Evolutionary conservation across 2,113 vertebrate species (phyloP).

Genomic region (Stomatorhinus ivindoensis): DNA sequence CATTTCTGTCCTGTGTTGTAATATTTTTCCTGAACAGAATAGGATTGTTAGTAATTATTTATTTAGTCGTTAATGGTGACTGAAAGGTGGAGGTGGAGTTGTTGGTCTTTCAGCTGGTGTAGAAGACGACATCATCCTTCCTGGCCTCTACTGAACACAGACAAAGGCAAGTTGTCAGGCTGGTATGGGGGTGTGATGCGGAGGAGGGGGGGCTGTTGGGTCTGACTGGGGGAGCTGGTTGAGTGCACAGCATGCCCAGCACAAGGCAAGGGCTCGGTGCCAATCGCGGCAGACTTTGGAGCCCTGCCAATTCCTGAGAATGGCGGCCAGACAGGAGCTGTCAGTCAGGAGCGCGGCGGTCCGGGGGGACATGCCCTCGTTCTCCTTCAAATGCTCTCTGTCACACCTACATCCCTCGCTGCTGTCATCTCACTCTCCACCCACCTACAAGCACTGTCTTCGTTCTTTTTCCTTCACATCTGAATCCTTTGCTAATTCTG

Average conservation of each 20-base stretch:
- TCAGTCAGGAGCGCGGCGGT: slow-evolving; percentile 3
- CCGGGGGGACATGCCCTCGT: not conserved
- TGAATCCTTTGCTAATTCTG: not conserved
- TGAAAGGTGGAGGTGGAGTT: not conserved
- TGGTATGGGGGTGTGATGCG: not conserved
- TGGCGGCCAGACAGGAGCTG: slow-evolving; percentile 1
- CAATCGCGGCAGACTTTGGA: slow-evolving; percentile 28
- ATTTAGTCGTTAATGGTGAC: not conserved
- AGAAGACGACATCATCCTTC: not conserved
- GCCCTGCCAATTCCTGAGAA: slow-evolving; percentile 18
- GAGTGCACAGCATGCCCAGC: slow-evolving; percentile 18
- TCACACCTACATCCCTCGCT: not conserved
- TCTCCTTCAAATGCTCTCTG: not conserved
- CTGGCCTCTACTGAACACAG: not conserved
- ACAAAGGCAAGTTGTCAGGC: slow-evolving; percentile 12
- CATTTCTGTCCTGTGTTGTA: not conserved
- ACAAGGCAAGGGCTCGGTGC: slow-evolving; percentile 6
- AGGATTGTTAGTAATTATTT: not conserved
- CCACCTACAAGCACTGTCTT: not conserved
- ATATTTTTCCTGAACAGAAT: not conserved
- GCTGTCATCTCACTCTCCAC: not conserved
- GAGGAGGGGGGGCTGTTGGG: not conserved
- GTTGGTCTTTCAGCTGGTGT: not conserved
- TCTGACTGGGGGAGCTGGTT: slow-evolving; percentile 8
- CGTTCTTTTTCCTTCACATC: not conserved